Base-by-base conservation (phyloP, 2,113 vertebrate species). In the Girardinichthys multiradiatus region DNA sequence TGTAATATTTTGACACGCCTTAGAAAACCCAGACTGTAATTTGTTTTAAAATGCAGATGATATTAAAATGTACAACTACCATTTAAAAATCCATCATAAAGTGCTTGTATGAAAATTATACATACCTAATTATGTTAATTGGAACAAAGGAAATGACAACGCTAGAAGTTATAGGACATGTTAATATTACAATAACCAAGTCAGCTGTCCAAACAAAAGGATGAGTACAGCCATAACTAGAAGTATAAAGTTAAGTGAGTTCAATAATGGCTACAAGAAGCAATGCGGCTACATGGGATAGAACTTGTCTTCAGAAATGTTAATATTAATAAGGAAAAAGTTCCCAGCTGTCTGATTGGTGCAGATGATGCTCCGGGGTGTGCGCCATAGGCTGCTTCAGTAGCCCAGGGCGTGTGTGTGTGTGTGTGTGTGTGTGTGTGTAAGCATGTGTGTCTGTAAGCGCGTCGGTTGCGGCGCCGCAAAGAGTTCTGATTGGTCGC, bases 401-500 rank as follows among this genome's bases (percentile, higher is more conserved):
- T 80, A 90, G 70, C 83, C 83, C 69, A 85, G 73, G 57, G 77
- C 59, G 81, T 39, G 39, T n/a, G 39, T 15, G 70, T 24, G 24
- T n/a, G 48, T n/a, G 7, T 21, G 48, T 21, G 48, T 51, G 48
- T 24, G 48, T 21, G 48, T 21, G 6, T 7, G 73, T 58, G 75
- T 61, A 73, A 33, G 51, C 73, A 80, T 15, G 73, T 71, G 79
- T 81, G 48, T 61, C 72, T 85, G 83, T 61, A 61, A 61, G 17
- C 29, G 87, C 85, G 82, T 81, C 80, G 85, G 88, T 87, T 89
- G 90, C 84, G 77, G 79, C 74, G 86, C 81, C 87, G 90, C 90
- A 89, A 87, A 87, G 75, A 70, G 63, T 79, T 76, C 78, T 89
- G 88, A 91, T 90, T 90, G 90, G 90, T 85, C 70, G n/a, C 79